A percentile compares a stretch with the other conserved stretches of the same genome.
Conservation (phyloP, 2,797 vertebrate genomes). For the Lagothrix lagotricha region DNA sequence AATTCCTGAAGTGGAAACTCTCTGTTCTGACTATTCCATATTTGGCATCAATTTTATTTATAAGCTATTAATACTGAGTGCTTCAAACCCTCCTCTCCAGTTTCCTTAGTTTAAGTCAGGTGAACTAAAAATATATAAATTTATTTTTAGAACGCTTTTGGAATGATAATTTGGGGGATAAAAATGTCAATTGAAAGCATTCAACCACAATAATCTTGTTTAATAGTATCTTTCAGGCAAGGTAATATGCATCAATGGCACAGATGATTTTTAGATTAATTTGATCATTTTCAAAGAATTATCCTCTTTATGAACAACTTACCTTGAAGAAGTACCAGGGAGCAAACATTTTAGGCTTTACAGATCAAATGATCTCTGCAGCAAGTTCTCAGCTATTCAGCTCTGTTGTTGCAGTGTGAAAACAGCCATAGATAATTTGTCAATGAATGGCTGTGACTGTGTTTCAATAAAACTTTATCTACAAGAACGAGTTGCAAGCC, state of each 20-base stretch:
- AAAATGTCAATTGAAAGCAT: background rate
- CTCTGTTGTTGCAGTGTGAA: background rate
- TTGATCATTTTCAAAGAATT: background rate
- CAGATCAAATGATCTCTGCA: background rate
- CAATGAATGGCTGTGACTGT: background rate
- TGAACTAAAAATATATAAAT: background rate
- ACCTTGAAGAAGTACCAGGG: background rate
- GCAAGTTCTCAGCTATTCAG: background rate
- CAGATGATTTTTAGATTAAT: background rate
- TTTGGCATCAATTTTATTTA: background rate
- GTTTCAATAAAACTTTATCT: background rate
- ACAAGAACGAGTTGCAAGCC: background rate
- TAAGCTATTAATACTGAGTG: background rate
- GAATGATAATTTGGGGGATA: background rate
- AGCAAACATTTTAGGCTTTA: background rate
- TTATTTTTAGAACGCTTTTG: background rate
- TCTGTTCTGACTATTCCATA: background rate
- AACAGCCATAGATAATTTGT: background rate
- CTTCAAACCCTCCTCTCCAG: background rate
- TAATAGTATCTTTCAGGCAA: background rate
- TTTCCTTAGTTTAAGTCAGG: slow-evolving; percentile 17
- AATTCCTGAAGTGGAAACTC: slow-evolving; percentile 33
- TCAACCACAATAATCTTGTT: background rate
- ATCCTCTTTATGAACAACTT: background rate
- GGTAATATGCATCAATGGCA: background rate